phyloP scores from a whole-genome alignment of 2,888 invertebrate species.

The Sphecodes monilicornis region DNA sequence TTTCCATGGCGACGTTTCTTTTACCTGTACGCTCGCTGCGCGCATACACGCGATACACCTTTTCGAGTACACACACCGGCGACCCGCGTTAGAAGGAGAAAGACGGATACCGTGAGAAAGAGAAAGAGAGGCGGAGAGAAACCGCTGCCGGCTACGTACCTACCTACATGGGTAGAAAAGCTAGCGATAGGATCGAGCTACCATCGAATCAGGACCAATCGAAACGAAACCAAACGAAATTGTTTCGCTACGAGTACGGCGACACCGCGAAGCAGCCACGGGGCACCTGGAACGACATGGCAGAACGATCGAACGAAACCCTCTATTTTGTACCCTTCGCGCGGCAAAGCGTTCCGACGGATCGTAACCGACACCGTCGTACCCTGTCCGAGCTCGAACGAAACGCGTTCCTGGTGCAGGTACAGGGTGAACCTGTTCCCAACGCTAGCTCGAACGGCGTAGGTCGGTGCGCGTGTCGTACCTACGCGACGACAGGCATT shows the following conservation, averaged over 20 bases:
- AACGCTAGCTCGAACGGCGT: constrained; percentile 28
- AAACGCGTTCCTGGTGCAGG: neutral
- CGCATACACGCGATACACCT: constrained; percentile 63
- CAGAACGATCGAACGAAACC: neutral
- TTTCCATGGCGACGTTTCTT: constrained; percentile 83
- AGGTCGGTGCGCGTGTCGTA: constrained; percentile 44
- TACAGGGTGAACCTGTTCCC: neutral
- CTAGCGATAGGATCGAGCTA: neutral
- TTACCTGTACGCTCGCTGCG: constrained; percentile 78
- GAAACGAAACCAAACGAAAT: neutral
- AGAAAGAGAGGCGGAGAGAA: neutral
- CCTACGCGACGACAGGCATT: constrained; percentile 42
- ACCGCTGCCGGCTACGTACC: constrained; percentile 48
- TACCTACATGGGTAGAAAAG: constrained; percentile 54
- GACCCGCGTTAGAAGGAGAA: constrained; percentile 5
- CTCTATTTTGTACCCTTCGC: neutral
- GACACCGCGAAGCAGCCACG: too few species aligned
- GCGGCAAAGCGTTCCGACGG: neutral
- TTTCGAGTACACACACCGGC: constrained; percentile 43
- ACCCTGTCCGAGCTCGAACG: neutral
- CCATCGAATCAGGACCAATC: neutral
- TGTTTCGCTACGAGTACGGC: neutral
- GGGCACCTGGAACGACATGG: neutral
- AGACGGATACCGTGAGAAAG: neutral
- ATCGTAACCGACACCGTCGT: neutral